phyloP scores from a whole-genome alignment of 2,797 vertebrate species.

The Myiotriccus ornatus region DNA sequence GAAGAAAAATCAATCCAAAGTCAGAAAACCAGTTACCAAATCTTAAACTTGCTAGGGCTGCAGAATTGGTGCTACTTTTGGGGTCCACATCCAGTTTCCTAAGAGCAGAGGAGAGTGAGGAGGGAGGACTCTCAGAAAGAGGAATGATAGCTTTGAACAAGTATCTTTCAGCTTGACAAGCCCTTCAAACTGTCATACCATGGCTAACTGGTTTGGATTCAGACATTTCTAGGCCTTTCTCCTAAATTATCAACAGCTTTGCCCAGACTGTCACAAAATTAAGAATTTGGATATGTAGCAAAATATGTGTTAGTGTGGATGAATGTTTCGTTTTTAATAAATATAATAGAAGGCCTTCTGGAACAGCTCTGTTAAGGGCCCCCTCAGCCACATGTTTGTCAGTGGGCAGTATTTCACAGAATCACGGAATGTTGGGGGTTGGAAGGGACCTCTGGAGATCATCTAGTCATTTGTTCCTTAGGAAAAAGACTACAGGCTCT shows the following conservation, averaged over 20 bases:
- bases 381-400: background rate
- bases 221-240: background rate
- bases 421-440: background rate
- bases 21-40: background rate
- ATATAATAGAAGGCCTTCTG: background rate
- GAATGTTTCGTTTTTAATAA: background rate
- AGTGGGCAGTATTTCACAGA: background rate
- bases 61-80: background rate
- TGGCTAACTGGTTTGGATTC: background rate
- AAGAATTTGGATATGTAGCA: background rate
- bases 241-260: background rate
- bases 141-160: background rate
- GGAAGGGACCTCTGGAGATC: background rate
- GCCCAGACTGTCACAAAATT: background rate
- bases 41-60: background rate
- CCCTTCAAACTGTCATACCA: background rate
- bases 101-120: background rate
- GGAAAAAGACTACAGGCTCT: background rate
- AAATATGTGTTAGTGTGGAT: background rate
- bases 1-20: background rate
- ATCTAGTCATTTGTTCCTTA: background rate
- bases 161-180: background rate
- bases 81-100: background rate
- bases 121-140: background rate
- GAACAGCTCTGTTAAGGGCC: background rate